Base-by-base conservation (phyloP, 2,113 vertebrate species). In the Platichthys flesus region DNA sequence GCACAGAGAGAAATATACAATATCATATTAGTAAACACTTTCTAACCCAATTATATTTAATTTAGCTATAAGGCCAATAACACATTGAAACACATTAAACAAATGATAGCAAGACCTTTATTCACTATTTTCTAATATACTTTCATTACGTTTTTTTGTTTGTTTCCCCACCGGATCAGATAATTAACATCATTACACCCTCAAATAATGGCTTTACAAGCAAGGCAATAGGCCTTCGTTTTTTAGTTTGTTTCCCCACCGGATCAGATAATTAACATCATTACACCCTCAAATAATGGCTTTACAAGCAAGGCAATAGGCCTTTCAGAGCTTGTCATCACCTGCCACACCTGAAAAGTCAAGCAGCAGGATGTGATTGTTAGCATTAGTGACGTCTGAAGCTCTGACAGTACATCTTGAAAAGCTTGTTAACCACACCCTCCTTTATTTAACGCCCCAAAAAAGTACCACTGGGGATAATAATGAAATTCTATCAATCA, bases 321-420 rank as follows among this genome's bases (percentile, higher is more conserved):
- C 20, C 0, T 68, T 1, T 16, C 15, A 31, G 49, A 51, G 61
- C 35, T n/a, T 0, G 57, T 47, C 1, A 13, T 51, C n/a, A 67
- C 31, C n/a, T 40, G 67, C 35, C 40, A 75, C 61, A 2, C 78
- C 74, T 66, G 18, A 67, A 73, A 58, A 3, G 26, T 68, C 42
- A 60, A 66, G 15, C 31, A 64, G 20, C 40, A 61, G 35, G 52
- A 73, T 65, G 71, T 45, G 23, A 73, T 68, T 72, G 71, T 84
- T 74, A 45, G 31, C 69, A 52, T 3, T 26, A 42, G 45, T 52
- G 51, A 51, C 51, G 20, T n/a, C 3, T 49, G 16, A 49, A 49
- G 45, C 51, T 59, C 3, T 57, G 55, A 24, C n/a, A 63, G 28
- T 52, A 9, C 15, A 20, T 45, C 20, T 24, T 14, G 14, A 4